Evolutionary conservation across 2,113 vertebrate genomes (phyloP).

Genomic region (Laticauda laticaudata): DNA sequence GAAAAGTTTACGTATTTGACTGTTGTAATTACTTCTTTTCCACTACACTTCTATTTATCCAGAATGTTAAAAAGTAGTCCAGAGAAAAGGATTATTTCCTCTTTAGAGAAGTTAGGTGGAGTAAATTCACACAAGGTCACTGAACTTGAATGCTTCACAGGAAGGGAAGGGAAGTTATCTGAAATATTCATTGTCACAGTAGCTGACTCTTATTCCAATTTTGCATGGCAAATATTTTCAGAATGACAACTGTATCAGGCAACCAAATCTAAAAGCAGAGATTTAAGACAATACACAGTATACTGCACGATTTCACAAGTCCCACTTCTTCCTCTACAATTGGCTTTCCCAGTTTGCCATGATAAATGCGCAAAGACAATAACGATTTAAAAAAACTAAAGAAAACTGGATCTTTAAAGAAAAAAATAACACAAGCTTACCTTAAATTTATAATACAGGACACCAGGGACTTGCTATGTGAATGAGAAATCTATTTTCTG

Average conservation of each 20-base stretch:
- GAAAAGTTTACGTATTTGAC: neutral
- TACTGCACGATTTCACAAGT: neutral
- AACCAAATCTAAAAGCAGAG: neutral
- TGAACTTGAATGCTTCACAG: neutral
- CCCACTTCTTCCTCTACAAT: neutral
- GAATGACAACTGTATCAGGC: neutral
- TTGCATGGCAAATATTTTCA: neutral
- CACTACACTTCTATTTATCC: neutral
- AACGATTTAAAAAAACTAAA: neutral
- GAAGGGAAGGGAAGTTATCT: neutral
- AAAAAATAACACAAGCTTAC: neutral
- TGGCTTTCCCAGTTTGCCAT: neutral
- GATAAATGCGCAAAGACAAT: neutral
- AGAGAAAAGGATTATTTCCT: neutral
- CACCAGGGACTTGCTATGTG: neutral
- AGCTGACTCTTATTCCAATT: neutral
- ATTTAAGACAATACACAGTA: neutral
- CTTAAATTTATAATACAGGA: neutral
- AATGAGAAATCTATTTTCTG: neutral
- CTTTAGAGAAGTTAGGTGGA: neutral
- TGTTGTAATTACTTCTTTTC: no score
- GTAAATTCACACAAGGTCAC: neutral
- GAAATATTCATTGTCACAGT: neutral
- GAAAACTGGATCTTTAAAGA: neutral
- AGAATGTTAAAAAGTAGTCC: neutral